Base-by-base conservation (phyloP, 35 echinoderm and acorn worm species). In the Amphiura filiformis region DNA sequence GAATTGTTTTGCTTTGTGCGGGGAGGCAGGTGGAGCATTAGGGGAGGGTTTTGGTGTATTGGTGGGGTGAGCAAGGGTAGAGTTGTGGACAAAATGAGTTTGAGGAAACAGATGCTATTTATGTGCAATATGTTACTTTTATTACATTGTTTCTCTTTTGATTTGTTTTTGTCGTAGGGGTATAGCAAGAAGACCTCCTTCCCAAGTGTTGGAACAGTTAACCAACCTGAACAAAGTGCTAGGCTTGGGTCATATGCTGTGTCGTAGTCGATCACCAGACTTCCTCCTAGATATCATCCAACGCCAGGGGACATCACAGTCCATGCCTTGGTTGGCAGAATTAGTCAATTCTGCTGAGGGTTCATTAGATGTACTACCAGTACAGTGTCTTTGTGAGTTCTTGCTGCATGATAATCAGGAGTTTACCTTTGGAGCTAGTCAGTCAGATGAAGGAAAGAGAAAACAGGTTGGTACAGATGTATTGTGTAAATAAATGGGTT, bases 321-420 rank as follows among this genome's bases (percentile, higher is more conserved):
- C 90, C 86, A 94, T 91, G 90, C 84, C 96, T 0, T 94, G 93
- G 96, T 36, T 95, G 18, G 83, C 93, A 1, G 96, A 99, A 52
- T 65, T 99, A 35, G 96, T 99, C 18, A 94, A 95, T 47, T 95
- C 93, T 15, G 88, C 92, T 28, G 96, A 99, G 35, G 90, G 90
- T 20, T 99, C 96, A 39, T 78, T 99, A 31, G 90, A 95, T 47
- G 90, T 99, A 12, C 87, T 98, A 0, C 96, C 96, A 37, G 90
- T 99, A 0, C 96, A 99, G 75, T 99, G 91, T 78, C 90, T 94
- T 0, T 98, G 96, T 92, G 96, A 98, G 35, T 98, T 98, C 76
- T 86, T 98, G 0, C 75, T 98, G 40, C 86, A 95, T 86, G 93
- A 90, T 41, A 81, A 84, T 34, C 42, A 82, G 37, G 86, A 92